Conservation (phyloP, 1,140 invertebrate genomes). For the Papilio polytes region DNA sequence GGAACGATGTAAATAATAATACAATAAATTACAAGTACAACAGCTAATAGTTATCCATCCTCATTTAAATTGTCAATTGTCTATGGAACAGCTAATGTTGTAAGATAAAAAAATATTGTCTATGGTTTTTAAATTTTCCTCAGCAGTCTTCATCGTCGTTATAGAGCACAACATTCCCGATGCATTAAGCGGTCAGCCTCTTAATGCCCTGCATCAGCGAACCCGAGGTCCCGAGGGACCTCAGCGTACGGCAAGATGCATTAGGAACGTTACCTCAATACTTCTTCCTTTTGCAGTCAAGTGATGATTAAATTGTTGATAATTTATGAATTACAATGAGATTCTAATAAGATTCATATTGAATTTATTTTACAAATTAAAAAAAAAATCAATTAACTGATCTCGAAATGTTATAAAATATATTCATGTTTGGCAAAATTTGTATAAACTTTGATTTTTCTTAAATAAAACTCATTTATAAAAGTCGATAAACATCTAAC, state of each 20-base stretch:
- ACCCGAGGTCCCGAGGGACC: conserved; percentile 48
- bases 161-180: conserved; percentile 63
- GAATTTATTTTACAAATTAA: no score
- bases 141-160: conserved; percentile 43
- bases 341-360: no score
- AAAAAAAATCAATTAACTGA: no score
- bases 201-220: conserved; percentile 63
- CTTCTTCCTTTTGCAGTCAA: neutral
- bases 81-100: neutral
- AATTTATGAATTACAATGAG: no score
- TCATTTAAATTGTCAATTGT: neutral
- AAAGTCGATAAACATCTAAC: neutral
- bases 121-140: conserved; percentile 31
- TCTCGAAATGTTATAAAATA: no score
- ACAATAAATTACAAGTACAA: no score
- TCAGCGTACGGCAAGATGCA: conserved; percentile 68
- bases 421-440: neutral
- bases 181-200: conserved; percentile 65
- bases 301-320: no score
- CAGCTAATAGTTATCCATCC: no score
- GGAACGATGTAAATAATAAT: no score
- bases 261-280: conserved; percentile 67
- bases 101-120: neutral
- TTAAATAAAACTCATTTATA: neutral
- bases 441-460: neutral